These are phyloP conservation scores for Cuniculus paca DNA, from an alignment of 2,797 vertebrate genomes.

Conservation along the genomic window DNA sequence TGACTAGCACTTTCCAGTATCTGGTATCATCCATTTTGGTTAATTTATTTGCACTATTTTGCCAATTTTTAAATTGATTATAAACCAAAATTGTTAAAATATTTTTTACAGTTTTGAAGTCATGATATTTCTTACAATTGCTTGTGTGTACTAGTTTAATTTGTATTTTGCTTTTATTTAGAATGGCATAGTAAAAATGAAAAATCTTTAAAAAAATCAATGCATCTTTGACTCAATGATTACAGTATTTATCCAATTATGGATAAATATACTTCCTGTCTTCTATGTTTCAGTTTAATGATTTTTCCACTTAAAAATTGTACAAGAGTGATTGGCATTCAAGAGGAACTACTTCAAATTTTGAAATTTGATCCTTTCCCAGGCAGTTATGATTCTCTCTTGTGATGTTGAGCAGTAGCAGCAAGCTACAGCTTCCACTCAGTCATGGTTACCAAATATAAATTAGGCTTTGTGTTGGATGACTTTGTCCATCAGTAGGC, in stretches of 20 bases:
- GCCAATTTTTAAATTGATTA: constrained; percentile 17
- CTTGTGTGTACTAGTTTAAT: background rate
- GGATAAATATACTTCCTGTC: too few relatives aligned
- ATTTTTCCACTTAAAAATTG: background rate
- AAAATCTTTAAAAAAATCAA: background rate
- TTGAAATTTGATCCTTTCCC: background rate
- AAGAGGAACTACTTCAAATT: background rate
- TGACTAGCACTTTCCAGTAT: background rate
- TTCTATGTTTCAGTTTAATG: background rate
- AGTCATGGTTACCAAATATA: background rate
- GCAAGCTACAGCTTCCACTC: background rate
- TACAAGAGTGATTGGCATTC: background rate
- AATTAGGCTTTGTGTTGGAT: background rate
- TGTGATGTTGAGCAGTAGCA: background rate
- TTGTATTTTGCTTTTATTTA: background rate
- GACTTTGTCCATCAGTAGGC: background rate
- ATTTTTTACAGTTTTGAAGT: constrained; percentile 13
- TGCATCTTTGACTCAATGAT: background rate
- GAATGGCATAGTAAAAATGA: background rate
- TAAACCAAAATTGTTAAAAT: background rate
- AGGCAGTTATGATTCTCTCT: background rate
- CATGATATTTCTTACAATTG: background rate
- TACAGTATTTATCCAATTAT: background rate
- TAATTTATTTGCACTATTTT: background rate
- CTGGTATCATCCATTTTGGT: background rate